A percentile compares a stretch with the other conserved stretches of the same genome.
These are phyloP conservation scores for Eumacrocentrus americanus DNA, from an alignment of 2,888 invertebrate species.

Conservation along the genomic window DNA sequence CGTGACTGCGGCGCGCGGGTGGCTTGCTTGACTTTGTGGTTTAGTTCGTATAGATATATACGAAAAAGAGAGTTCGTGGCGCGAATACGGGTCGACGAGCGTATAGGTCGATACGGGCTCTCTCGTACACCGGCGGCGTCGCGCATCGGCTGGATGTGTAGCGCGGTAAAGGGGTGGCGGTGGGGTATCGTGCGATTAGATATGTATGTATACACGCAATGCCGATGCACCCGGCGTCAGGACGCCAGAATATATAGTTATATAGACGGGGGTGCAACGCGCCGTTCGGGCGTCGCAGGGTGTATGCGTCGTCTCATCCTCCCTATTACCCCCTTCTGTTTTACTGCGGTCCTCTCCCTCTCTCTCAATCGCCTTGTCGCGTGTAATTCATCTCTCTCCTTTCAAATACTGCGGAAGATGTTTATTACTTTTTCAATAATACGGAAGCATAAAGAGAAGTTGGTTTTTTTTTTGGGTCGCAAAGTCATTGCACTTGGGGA, in stretches of 20 bases:
- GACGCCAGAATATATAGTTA: conserved; percentile 23
- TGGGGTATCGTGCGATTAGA: conserved; percentile 29
- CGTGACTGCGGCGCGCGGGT: conserved; percentile 2
- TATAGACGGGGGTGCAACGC: conserved; percentile 37
- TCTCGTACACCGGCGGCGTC: not conserved
- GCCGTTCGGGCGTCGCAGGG: conserved; percentile 38
- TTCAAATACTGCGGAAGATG: too few relatives aligned
- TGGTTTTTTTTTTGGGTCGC: conserved; percentile 11
- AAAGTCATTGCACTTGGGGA: conserved; percentile 21
- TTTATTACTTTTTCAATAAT: not conserved
- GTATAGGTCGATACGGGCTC: conserved; percentile 37
- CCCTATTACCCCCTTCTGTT: conserved; percentile 16
- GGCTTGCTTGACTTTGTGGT: conserved; percentile 15
- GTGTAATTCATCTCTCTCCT: too few relatives aligned
- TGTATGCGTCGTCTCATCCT: conserved; percentile 11
- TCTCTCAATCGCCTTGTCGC: too few relatives aligned
- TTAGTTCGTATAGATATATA: conserved; percentile 10
- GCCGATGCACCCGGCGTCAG: conserved; percentile 44
- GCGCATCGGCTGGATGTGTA: conserved; percentile 13
- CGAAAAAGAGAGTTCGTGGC: conserved; percentile 33
- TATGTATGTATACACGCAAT: conserved; percentile 33
- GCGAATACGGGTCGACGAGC: conserved; percentile 41
- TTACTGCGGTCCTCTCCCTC: too few relatives aligned
- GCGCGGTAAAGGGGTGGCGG: conserved; percentile 7
- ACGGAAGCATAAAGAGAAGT: not conserved